Base-by-base conservation (phyloP, 2,888 invertebrate species). In the Erebia palarica region DNA sequence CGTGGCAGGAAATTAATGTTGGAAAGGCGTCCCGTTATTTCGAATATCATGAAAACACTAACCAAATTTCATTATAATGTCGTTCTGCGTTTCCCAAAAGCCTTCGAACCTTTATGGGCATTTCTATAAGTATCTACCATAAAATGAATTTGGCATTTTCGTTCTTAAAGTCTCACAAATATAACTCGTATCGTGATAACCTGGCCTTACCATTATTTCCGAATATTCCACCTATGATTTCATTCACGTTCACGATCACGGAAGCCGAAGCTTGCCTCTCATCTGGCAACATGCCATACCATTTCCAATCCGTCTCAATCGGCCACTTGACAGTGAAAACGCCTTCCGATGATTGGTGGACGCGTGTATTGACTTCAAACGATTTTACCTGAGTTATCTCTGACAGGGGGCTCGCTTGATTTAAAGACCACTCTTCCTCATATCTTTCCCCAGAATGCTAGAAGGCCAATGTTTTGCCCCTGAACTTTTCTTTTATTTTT, bases 311-410 rank as follows among this genome's bases (percentile, higher is more conserved):
- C 65, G 68, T 73, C 71, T 73, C 71, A 67, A 66, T 63, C 65
- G 68, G 65, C 67, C 71, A 73, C 75, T 75, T 73, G 75, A 75
- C 75, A 75, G 68, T 68, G 73, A 65, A 73, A 70, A 66, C 44
- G 59, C 60, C 49, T 42, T 60, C 27, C 71, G 71, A 73, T 73
- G 72, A 72, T 64, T 57, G 65, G 57, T 69, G 63, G 36, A 51
- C 49, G 60, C 71, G 60, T 65, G 63, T 61, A 69, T 65, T 61
- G 59, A 73, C 73, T 73, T 73, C 73, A 73, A 71, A 75, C 75
- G 71, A 73, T 70, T 65, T 71, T 75, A 16, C 21, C 49, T 14
- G 63, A 63, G 21, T 63, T 49, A 63, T 63, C 47, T 63, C 47
- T 63, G 49, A 63, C 61, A 47, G 63, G 14, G 14, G 8, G 21